phyloP scores from a whole-genome alignment of 1,140 invertebrate genomes.

The Solen grandis region DNA sequence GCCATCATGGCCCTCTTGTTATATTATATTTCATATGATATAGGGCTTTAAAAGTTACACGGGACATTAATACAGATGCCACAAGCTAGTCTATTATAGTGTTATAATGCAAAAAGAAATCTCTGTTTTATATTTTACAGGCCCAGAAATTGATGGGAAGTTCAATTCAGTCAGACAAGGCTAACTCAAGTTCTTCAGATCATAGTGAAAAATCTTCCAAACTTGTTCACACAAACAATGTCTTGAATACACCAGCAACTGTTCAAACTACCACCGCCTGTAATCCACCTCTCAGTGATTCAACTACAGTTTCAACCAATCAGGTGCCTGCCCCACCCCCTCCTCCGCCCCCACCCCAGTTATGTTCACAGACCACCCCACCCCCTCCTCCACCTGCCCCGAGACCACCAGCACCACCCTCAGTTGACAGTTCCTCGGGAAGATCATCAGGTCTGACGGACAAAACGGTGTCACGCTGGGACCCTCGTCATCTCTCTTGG shows the following conservation, averaged over 20 bases:
- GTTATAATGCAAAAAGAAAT: no score
- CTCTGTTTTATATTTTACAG: neutral
- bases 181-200: neutral
- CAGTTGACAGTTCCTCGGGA: no score
- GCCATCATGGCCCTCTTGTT: neutral
- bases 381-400: conserved; percentile 19
- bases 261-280: neutral
- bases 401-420: neutral
- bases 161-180: neutral
- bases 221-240: neutral
- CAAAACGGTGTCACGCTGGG: no score
- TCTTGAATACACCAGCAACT: neutral
- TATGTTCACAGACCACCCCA: neutral
- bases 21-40: neutral
- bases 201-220: neutral
- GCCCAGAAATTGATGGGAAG: conserved; percentile 18
- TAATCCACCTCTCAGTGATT: neutral
- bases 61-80: neutral
- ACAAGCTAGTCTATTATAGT: neutral
- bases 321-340: neutral
- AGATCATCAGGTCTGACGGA: no score
- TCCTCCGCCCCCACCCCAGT: neutral
- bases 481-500: neutral
- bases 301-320: neutral
- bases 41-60: neutral